Evolutionary conservation across 2,888 invertebrate species (phyloP), one percentile per base, ranked within the genome.

Genomic region (Lordiphosa fenestrarum): DNA sequence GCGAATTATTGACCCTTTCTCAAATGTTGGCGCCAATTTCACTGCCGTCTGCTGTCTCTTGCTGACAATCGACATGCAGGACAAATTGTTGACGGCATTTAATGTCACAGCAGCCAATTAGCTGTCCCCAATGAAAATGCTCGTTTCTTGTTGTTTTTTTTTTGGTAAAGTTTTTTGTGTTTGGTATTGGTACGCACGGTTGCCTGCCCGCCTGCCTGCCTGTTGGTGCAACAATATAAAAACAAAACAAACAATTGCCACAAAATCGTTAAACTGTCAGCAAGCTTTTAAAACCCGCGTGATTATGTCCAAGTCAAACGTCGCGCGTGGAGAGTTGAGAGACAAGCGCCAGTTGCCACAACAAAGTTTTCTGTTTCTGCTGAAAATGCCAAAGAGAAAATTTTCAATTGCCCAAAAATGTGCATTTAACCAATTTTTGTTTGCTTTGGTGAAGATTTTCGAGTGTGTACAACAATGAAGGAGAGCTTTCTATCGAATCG

Each of bases 231-330:
- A 62, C 72, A 73, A 66, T 53, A 72, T 30, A 42, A 46, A 47
- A 59, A 60, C 58, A 51, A 50, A 74, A 74, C 80, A 82, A 84
- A 81, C 84, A 76, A 86, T 83, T 73, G 81, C 75, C 78, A 85
- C 87, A 86, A 44, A 86, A 86, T 87, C 86, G 86, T 85, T 86
- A 80, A 87, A 83, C 83, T 86, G 86, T 86, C 86, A 87, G 72
- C 81, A 74, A 15, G 75, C 82, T 76, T 72, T 87, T 84, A 85
- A 81, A 84, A 80, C 30, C 30, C 80, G 85, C 80, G 83, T 78
- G 77, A 78, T 78, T 78, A 78, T 78, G 77, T 78, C 77, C 75
- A 57, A 73, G 74, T 71, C 68, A 53, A 57, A 36, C 30, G 65
- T 57, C 63, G 42, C 33, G 44, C 44, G 56, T 60, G 53, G 53